Evolutionary conservation across 1,140 invertebrate genomes (phyloP).

Genomic region (Patella vulgata): DNA sequence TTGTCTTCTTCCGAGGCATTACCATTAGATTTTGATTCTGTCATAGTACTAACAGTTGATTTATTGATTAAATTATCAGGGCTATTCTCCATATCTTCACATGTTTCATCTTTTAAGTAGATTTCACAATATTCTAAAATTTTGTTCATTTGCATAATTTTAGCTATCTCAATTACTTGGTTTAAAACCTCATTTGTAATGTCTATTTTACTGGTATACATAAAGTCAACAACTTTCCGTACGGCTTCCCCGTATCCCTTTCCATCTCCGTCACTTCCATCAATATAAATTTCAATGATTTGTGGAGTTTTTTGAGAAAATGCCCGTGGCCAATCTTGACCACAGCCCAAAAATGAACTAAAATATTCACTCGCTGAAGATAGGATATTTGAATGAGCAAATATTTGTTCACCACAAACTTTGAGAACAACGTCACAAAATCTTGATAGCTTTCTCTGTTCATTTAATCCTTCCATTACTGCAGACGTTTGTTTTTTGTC

Average conservation of each 20-base stretch:
- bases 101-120: constrained; percentile 35
- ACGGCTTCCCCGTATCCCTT: constrained; percentile 52
- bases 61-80: too few species aligned
- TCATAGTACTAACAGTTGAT: too few species aligned
- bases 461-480: constrained; percentile 47
- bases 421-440: constrained; percentile 66
- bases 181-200: constrained; percentile 40
- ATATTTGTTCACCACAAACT: constrained; percentile 57
- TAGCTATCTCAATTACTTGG: constrained; percentile 59
- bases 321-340: constrained; percentile 47
- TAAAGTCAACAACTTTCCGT: constrained; percentile 60
- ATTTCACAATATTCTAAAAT: constrained; percentile 46
- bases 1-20: too few species aligned
- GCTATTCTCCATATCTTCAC: too few species aligned
- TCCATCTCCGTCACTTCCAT: constrained; percentile 40
- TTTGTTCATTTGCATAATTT: constrained; percentile 54
- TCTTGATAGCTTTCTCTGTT: constrained; percentile 52
- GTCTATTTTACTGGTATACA: constrained; percentile 60
- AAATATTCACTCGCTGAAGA: constrained; percentile 65
- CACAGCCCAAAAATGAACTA: constrained; percentile 52
- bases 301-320: constrained; percentile 62
- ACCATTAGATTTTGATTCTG: too few species aligned
- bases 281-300: constrained; percentile 64
- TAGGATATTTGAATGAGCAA: constrained; percentile 66
- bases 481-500: constrained; percentile 34